Conservation (phyloP, 2,888 invertebrate genomes). For the Scaptomyza parva region DNA sequence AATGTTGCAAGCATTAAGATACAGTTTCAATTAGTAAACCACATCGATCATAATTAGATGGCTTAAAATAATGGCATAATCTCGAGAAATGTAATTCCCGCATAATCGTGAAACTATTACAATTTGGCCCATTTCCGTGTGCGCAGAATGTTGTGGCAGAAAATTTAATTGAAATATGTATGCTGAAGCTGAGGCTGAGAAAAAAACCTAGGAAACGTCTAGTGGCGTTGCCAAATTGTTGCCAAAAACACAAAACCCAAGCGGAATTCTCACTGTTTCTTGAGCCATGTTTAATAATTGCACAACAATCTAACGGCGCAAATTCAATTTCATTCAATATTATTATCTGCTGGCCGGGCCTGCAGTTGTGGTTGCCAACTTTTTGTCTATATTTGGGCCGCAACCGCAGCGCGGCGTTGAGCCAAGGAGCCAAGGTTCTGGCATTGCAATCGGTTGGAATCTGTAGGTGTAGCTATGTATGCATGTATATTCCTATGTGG, state of each 20-base stretch:
- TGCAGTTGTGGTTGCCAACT: conserved; percentile 65
- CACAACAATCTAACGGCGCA: conserved; percentile 57
- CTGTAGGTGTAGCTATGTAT: conserved; percentile 29
- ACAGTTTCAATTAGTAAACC: conserved; percentile 27
- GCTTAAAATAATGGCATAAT: conserved; percentile 25
- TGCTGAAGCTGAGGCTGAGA: conserved; percentile 42
- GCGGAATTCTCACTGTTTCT: conserved; percentile 6
- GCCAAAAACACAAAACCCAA: conserved; percentile 39
- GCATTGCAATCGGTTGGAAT: conserved; percentile 9
- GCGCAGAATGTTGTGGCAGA: conserved; percentile 41
- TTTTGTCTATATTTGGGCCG: conserved; percentile 47
- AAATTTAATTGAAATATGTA: conserved; percentile 72
- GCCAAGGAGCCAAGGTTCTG: conserved; percentile 9
- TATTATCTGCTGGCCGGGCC: conserved; percentile 54
- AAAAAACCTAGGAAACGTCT: conserved; percentile 59
- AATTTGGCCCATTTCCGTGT: conserved; percentile 55
- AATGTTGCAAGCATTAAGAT: conserved; percentile 15
- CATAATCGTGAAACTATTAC: conserved; percentile 72
- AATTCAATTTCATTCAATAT: conserved; percentile 78
- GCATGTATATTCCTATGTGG: conserved; percentile 44
- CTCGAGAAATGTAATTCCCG: conserved; percentile 44
- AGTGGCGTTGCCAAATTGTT: conserved; percentile 56
- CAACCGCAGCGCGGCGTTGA: conserved; percentile 42
- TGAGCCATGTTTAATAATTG: conserved; percentile 69
- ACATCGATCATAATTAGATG: conserved; percentile 6